These are phyloP conservation scores for Dryobates pubescens DNA, from an alignment of 2,797 vertebrate species.

Conservation along the genomic window DNA sequence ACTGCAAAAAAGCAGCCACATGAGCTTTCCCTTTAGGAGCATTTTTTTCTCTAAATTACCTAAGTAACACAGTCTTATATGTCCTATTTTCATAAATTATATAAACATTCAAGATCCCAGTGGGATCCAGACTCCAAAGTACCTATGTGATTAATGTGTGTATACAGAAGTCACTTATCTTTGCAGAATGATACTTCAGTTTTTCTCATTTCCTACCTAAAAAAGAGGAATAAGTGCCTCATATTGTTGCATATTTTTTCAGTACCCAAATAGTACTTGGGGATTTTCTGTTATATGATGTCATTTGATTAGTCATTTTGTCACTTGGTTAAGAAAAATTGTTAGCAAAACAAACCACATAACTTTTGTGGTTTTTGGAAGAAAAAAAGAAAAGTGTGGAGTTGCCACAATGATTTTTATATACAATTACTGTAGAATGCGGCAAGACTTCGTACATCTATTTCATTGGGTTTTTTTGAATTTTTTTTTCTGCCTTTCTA, in stretches of 20 bases:
- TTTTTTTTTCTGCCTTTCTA: not conserved
- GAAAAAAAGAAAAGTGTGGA: not conserved
- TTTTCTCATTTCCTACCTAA: not conserved
- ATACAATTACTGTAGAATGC: not conserved
- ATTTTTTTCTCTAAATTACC: constrained; percentile 40
- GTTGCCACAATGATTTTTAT: constrained; percentile 13
- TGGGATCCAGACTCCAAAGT: constrained; percentile 27
- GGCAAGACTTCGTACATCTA: not conserved
- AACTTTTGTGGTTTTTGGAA: not conserved
- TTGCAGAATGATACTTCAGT: not conserved
- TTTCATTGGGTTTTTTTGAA: not conserved
- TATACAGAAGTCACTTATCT: not conserved
- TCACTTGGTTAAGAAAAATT: not conserved
- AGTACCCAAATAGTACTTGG: not conserved
- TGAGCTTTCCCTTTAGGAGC: constrained; percentile 12
- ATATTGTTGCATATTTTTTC: not conserved
- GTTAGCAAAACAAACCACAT: not conserved
- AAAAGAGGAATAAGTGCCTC: not conserved
- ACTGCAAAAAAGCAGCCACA: constrained; percentile 34
- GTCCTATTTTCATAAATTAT: constrained; percentile 59
- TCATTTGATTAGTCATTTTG: not conserved
- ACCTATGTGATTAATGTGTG: constrained; percentile 2
- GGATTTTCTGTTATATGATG: not conserved
- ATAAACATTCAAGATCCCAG: constrained; percentile 24
- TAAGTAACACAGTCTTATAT: not conserved